Conservation (phyloP, 2,888 invertebrate species). For the Volucella inanis region DNA sequence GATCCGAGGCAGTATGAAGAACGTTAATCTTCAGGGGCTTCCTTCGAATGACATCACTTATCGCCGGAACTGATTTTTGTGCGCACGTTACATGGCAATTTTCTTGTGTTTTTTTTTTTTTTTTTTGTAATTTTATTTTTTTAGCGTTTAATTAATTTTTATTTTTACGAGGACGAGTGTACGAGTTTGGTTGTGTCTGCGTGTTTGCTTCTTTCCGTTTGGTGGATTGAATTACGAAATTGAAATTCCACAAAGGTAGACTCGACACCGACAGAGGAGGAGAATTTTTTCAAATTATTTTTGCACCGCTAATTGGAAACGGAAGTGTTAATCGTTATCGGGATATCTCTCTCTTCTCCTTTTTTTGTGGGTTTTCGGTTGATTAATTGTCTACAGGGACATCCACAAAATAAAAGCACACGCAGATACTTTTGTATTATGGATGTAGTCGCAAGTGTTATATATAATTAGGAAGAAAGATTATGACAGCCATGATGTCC, state of each 20-base stretch:
- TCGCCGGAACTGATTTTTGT: slow-evolving; percentile 71
- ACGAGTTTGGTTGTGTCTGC: too few relatives aligned
- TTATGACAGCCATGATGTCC: slow-evolving; percentile 19
- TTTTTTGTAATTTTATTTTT: slow-evolving; percentile 1
- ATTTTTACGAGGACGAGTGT: neutral
- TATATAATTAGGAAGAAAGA: neutral
- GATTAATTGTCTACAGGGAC: slow-evolving; percentile 39
- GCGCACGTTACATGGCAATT: slow-evolving; percentile 35
- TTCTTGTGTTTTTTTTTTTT: slow-evolving; percentile 20
- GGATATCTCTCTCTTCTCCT: neutral
- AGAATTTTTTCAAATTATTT: slow-evolving; percentile 8
- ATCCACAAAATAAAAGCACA: slow-evolving; percentile 1
- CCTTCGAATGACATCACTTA: slow-evolving; percentile 69
- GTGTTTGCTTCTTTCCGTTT: slow-evolving; percentile 1
- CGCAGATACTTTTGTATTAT: neutral
- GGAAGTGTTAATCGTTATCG: slow-evolving; percentile 59
- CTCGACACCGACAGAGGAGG: neutral
- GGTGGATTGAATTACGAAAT: slow-evolving; percentile 61
- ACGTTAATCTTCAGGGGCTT: slow-evolving; percentile 54
- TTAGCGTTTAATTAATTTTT: slow-evolving; percentile 17
- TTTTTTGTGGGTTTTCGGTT: slow-evolving; percentile 23
- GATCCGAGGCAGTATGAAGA: slow-evolving; percentile 7
- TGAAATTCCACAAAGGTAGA: slow-evolving; percentile 60
- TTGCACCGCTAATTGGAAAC: slow-evolving; percentile 67
- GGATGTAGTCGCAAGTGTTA: neutral